Percentiles rank a stretch among this genome's conserved stretches.
phyloP scores from a whole-genome alignment of 1,140 invertebrate genomes.

The Metopolophium dirhodum region DNA sequence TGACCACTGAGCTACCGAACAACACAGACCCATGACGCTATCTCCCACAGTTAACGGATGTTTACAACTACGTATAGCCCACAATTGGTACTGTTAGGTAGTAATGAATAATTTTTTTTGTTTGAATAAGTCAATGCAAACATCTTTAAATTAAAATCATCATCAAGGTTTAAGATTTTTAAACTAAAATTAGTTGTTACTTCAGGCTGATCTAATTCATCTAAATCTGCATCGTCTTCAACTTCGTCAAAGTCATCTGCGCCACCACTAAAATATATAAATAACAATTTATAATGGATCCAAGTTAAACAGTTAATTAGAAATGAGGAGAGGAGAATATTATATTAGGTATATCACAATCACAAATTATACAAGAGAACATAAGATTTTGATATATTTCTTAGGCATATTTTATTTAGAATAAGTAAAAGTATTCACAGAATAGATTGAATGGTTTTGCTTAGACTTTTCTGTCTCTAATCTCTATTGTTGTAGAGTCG shows the following conservation, averaged over 20 bases:
- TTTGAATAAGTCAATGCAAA: too few relatives aligned
- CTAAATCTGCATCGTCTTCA: conserved; percentile 81
- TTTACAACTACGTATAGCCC: too few relatives aligned
- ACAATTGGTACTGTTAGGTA: too few relatives aligned
- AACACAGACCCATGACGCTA: too few relatives aligned
- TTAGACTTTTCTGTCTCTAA: too few relatives aligned
- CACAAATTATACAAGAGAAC: background rate
- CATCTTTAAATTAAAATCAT: too few relatives aligned
- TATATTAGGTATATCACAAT: background rate
- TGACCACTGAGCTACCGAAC: too few relatives aligned
- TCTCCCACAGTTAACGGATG: too few relatives aligned
- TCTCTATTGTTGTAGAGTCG: background rate
- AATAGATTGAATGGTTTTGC: background rate
- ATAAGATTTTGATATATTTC: background rate
- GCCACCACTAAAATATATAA: conserved; percentile 65
- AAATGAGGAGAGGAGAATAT: background rate
- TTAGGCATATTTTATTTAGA: background rate
- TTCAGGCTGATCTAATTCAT: conserved; percentile 72
- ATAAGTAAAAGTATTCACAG: too few relatives aligned
- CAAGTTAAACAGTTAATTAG: background rate
- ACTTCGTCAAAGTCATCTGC: conserved; percentile 82
- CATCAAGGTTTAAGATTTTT: conserved; percentile 34
- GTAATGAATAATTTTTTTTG: too few relatives aligned
- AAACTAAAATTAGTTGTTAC: conserved; percentile 60
- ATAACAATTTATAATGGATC: background rate